Percentiles rank a stretch among this genome's conserved stretches.
Conservation (phyloP, 2,113 vertebrate genomes). For the Tricholaema leucomelas region DNA sequence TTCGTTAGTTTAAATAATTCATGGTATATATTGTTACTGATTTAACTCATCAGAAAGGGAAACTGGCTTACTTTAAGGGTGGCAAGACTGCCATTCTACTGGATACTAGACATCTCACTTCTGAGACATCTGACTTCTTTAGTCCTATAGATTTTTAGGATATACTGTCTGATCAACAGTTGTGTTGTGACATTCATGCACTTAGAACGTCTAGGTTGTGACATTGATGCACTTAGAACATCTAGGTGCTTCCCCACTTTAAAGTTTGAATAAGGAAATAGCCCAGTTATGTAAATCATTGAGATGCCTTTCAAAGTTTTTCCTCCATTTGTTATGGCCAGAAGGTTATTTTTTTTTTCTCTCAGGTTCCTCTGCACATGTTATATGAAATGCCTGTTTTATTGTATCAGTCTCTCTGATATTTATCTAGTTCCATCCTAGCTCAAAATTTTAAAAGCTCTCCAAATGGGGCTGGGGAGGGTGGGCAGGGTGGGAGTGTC, state of each 20-base stretch:
- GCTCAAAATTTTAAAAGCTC: not conserved
- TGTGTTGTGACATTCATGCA: not conserved
- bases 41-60: not conserved
- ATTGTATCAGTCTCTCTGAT: not conserved
- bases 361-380: not conserved
- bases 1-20: not conserved
- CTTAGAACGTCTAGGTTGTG: not conserved
- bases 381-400: not conserved
- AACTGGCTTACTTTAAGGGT: not conserved
- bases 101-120: not conserved
- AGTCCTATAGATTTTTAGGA: not conserved
- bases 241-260: not conserved
- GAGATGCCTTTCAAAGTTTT: not conserved
- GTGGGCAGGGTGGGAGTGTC: not conserved
- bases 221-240: not conserved
- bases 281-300: not conserved
- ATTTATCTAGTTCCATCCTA: not conserved
- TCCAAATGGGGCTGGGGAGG: not conserved
- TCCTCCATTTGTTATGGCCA: not conserved
- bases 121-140: not conserved
- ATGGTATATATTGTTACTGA: not conserved
- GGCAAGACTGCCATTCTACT: not conserved
- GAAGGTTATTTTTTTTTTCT: not conserved
- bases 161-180: not conserved
- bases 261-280: not conserved